Evolutionary conservation across 2,888 invertebrate genomes (phyloP).

Genomic region (Sialis lutaria): DNA sequence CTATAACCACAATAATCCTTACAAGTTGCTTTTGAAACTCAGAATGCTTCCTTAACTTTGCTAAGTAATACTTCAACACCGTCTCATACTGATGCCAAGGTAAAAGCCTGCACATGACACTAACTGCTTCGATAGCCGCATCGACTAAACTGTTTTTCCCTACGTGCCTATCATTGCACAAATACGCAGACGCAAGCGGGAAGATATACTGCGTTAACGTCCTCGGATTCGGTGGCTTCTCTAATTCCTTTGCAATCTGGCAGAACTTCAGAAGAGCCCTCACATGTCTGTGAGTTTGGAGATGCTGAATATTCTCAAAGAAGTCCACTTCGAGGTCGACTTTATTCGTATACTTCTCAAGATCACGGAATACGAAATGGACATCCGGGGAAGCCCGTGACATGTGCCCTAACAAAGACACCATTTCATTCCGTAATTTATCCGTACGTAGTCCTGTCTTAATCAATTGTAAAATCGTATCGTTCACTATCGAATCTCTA

Average conservation of each 20-base stretch:
- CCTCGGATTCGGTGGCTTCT: conserved; percentile 41
- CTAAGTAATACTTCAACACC: conserved; percentile 63
- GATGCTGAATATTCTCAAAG: conserved; percentile 82
- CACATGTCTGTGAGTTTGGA: conserved; percentile 71
- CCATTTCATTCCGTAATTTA: conserved; percentile 57
- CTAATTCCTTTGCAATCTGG: conserved; percentile 40
- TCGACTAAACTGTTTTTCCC: conserved; percentile 69
- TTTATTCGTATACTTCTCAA: conserved; percentile 47
- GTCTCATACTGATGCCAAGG: conserved; percentile 85
- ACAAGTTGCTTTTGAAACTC: conserved; percentile 75
- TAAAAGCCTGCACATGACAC: conserved; percentile 54
- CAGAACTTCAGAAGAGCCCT: conserved; percentile 66
- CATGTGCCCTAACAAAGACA: conserved; percentile 60
- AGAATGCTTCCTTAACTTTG: conserved; percentile 48
- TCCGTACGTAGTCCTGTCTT: conserved; percentile 54
- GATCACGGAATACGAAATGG: conserved; percentile 54
- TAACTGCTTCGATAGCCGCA: conserved; percentile 66
- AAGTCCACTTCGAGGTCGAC: conserved; percentile 78
- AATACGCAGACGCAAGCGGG: conserved; percentile 64
- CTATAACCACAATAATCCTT: conserved; percentile 53
- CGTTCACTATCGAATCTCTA: conserved; percentile 50
- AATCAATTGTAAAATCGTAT: conserved; percentile 54
- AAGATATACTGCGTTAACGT: conserved; percentile 71
- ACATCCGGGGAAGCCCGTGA: conserved; percentile 47
- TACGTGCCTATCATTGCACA: conserved; percentile 58